Conservation (phyloP, 2,888 invertebrate genomes). For the Leucophora obtusa region DNA sequence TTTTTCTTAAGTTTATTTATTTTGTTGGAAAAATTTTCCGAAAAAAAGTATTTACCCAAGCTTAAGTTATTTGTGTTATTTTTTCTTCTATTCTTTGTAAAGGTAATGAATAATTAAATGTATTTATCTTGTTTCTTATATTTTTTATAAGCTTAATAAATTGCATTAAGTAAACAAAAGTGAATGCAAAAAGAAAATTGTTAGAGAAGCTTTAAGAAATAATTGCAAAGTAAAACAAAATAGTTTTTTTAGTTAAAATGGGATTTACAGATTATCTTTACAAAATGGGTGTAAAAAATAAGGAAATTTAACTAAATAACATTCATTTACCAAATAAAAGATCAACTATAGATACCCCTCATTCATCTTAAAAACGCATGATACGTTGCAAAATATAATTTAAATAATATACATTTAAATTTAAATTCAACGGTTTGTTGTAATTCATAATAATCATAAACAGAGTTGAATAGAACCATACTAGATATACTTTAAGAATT, state of each 20-base stretch:
- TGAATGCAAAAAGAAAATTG: neutral
- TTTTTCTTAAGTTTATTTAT: neutral
- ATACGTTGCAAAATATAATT: no score
- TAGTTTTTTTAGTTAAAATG: neutral
- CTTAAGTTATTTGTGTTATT: neutral
- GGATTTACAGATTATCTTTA: neutral
- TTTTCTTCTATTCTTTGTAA: slow-evolving; percentile 17
- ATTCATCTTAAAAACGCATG: no score
- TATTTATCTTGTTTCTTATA: slow-evolving; percentile 53
- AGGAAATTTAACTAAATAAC: neutral
- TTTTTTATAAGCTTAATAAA: slow-evolving; percentile 58
- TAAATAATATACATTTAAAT: no score
- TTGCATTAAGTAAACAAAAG: slow-evolving; percentile 40
- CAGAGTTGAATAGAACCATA: no score
- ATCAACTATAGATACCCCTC: no score
- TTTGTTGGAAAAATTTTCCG: neutral
- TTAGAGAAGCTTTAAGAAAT: neutral
- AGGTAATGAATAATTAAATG: slow-evolving; percentile 61
- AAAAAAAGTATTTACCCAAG: neutral
- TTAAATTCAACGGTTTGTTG: no score
- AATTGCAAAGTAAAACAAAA: neutral
- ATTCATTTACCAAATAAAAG: no score
- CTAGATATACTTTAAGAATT: no score
- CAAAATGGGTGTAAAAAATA: neutral
- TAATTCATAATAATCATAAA: no score